Evolutionary conservation across 2,888 invertebrate species (phyloP).

Genomic region (Prenolepis imparis): DNA sequence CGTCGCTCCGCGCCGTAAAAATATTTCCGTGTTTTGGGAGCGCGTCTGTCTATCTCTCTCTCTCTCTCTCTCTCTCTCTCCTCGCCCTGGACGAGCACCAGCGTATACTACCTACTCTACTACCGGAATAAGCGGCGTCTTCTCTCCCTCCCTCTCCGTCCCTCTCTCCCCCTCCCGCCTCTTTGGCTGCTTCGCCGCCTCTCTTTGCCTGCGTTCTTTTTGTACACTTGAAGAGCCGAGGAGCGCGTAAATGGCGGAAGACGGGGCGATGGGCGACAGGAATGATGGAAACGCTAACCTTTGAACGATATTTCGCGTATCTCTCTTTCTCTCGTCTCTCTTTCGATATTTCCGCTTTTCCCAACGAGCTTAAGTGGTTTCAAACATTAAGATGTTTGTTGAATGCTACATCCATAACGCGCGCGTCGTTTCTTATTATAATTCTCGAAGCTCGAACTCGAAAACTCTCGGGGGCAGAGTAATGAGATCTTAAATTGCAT

Average conservation of each 20-base stretch:
- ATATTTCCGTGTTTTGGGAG: constrained; percentile 45
- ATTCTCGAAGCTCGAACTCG: not conserved
- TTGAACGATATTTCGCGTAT: constrained; percentile 38
- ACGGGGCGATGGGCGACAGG: constrained; percentile 32
- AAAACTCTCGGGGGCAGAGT: not conserved
- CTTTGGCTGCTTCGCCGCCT: no score
- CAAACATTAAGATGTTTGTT: not conserved
- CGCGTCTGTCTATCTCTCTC: not conserved
- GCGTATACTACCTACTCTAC: not conserved
- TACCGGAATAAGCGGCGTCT: not conserved
- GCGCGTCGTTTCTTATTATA: not conserved
- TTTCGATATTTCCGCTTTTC: not conserved
- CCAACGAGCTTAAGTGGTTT: not conserved
- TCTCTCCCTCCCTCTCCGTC: not conserved
- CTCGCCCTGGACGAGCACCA: not conserved
- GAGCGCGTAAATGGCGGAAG: constrained; percentile 45
- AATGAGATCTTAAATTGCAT: not conserved
- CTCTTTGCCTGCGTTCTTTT: constrained; percentile 9
- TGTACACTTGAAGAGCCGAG: constrained; percentile 1
- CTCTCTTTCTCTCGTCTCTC: not conserved
- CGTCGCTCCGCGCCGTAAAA: constrained; percentile 34
- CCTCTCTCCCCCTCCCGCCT: not conserved
- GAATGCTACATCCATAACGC: not conserved
- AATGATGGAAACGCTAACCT: constrained; percentile 47
- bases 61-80: no score